These are phyloP conservation scores for Smittia aterrima DNA, from an alignment of 2,888 invertebrate species.

Conservation along the genomic window DNA sequence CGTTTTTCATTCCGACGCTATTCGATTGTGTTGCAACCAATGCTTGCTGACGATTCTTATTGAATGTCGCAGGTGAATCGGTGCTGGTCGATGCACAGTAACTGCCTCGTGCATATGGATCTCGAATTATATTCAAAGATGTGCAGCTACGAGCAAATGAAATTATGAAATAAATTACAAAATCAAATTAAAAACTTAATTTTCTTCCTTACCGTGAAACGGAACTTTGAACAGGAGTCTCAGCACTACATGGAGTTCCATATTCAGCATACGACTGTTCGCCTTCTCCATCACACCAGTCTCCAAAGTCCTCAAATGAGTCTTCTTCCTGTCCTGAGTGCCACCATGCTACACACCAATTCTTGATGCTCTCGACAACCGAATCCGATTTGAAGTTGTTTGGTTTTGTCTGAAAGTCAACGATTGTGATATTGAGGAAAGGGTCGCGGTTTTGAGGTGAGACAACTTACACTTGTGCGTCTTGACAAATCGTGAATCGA, in stretches of 20 bases:
- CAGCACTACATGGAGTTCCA: conserved; percentile 64
- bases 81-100: conserved; percentile 48
- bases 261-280: conserved; percentile 74
- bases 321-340: conserved; percentile 84
- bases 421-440: neutral
- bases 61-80: conserved; percentile 53
- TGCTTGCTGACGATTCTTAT: conserved; percentile 54
- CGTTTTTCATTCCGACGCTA: conserved; percentile 57
- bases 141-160: conserved; percentile 65
- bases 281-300: conserved; percentile 61
- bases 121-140: conserved; percentile 78
- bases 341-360: conserved; percentile 90
- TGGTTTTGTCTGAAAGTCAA: conserved; percentile 27
- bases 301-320: conserved; percentile 70
- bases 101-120: conserved; percentile 61
- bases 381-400: conserved; percentile 35
- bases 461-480: conserved; percentile 53
- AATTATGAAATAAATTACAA: conserved; percentile 3
- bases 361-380: conserved; percentile 55
- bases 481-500: conserved; percentile 44
- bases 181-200: conserved; percentile 37
- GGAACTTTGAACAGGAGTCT: conserved; percentile 82
- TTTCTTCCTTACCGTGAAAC: conserved; percentile 65
- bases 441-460: conserved; percentile 10
- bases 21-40: conserved; percentile 54